Percentiles rank a stretch among this genome's conserved stretches.
phyloP scores from a whole-genome alignment of 2,797 vertebrate species.

The Ctenochaetus hawaiiensis region DNA sequence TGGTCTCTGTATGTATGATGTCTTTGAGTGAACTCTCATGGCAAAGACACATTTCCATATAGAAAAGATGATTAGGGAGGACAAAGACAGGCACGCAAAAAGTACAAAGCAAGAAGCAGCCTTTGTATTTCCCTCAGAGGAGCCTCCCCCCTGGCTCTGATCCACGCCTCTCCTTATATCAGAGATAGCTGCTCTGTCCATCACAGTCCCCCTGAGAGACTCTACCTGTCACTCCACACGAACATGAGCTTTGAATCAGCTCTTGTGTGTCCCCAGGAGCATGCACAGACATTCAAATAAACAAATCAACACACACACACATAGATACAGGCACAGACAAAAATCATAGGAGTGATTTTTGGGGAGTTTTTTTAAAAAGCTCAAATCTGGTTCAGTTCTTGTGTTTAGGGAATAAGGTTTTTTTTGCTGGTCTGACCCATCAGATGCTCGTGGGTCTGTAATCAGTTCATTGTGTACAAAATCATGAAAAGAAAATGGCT shows the following conservation, averaged over 20 bases:
- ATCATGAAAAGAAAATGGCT: slow-evolving; percentile 44
- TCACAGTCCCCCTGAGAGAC: slow-evolving; percentile 74
- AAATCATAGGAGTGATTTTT: slow-evolving; percentile 1
- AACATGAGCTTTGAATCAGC: slow-evolving; percentile 66
- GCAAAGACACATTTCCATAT: slow-evolving; percentile 76
- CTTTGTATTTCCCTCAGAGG: slow-evolving; percentile 80
- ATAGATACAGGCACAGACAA: not conserved
- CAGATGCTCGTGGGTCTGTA: slow-evolving; percentile 19
- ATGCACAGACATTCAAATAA: slow-evolving; percentile 58
- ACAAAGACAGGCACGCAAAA: slow-evolving; percentile 67
- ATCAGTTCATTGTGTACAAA: slow-evolving; percentile 41
- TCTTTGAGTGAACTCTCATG: slow-evolving; percentile 67
- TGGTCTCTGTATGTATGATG: slow-evolving; percentile 63
- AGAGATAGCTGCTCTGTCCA: slow-evolving; percentile 74
- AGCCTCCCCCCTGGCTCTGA: slow-evolving; percentile 62
- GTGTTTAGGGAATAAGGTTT: slow-evolving; percentile 35
- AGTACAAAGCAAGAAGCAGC: slow-evolving; percentile 79
- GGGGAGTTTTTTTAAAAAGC: not conserved
- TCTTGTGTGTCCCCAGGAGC: slow-evolving; percentile 49
- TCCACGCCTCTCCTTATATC: slow-evolving; percentile 74
- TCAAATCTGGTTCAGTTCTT: slow-evolving; percentile 21
- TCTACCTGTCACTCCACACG: slow-evolving; percentile 79
- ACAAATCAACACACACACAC: slow-evolving; percentile 62
- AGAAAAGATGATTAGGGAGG: slow-evolving; percentile 75
- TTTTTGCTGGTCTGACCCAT: slow-evolving; percentile 5